Evolutionary conservation across 2,797 vertebrate genomes (phyloP).

Genomic region (Sphenopsis melanotis): DNA sequence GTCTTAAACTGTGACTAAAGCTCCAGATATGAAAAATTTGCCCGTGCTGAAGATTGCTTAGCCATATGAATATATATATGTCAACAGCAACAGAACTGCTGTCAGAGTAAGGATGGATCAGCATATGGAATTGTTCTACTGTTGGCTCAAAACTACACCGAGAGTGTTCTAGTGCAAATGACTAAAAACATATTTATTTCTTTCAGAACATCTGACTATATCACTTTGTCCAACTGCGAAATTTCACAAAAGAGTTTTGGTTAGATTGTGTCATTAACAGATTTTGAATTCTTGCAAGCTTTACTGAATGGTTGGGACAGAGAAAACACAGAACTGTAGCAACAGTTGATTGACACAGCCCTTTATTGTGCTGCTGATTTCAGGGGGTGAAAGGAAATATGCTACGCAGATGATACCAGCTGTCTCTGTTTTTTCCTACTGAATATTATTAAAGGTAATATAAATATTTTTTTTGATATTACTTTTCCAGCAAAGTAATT

Average conservation of each 20-base stretch:
- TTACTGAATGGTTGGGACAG: neutral
- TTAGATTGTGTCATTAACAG: neutral
- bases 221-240: neutral
- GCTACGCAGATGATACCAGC: fast-evolving
- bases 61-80: neutral
- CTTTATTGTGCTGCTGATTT: neutral
- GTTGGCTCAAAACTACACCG: neutral
- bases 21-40: neutral
- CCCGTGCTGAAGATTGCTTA: neutral
- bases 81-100: neutral
- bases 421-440: neutral
- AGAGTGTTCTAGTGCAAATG: neutral
- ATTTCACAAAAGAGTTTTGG: neutral
- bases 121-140: neutral
- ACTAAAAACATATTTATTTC: neutral
- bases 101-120: neutral
- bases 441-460: neutral
- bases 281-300: neutral
- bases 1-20: neutral
- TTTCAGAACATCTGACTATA: neutral
- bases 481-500: neutral
- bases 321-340: neutral
- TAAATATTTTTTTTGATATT: slow-evolving; percentile 28
- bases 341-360: neutral
- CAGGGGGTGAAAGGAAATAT: neutral